These are phyloP conservation scores for Cryptops parisi DNA, from an alignment of 2,888 invertebrate species.

Conservation along the genomic window DNA sequence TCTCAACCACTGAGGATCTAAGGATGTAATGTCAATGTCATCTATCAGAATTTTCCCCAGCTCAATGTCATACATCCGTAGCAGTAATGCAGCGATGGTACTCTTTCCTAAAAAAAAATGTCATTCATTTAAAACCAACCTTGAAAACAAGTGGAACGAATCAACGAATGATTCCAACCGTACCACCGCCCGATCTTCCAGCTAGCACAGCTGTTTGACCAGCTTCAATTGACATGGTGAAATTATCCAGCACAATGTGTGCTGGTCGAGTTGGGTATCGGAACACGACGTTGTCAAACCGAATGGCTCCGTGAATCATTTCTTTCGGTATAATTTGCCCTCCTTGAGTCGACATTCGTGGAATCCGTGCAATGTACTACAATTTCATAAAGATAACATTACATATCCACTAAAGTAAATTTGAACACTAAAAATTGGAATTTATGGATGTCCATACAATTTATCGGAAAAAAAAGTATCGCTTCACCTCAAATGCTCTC, in stretches of 20 bases:
- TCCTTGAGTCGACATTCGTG: slow-evolving; percentile 51
- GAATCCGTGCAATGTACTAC: slow-evolving; percentile 57
- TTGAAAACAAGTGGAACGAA: too few relatives aligned
- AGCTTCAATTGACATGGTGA: slow-evolving; percentile 63
- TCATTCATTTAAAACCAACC: neutral
- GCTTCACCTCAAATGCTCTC: neutral
- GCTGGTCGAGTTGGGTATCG: slow-evolving; percentile 70
- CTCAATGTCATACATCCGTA: slow-evolving; percentile 73
- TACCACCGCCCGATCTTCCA: slow-evolving; percentile 80
- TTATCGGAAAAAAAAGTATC: neutral
- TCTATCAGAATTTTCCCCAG: slow-evolving; percentile 59
- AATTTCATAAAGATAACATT: slow-evolving; percentile 28
- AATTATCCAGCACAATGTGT: slow-evolving; percentile 58
- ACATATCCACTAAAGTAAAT: too few relatives aligned
- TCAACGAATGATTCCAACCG: too few relatives aligned
- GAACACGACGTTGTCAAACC: slow-evolving; percentile 73
- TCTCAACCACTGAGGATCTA: slow-evolving; percentile 73
- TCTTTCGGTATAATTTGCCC: slow-evolving; percentile 52
- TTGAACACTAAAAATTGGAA: too few relatives aligned
- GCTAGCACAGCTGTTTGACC: slow-evolving; percentile 85
- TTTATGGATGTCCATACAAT: too few relatives aligned
- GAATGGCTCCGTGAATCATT: slow-evolving; percentile 59
- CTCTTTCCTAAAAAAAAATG: slow-evolving; percentile 48
- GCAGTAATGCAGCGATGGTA: slow-evolving; percentile 73
- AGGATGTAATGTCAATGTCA: slow-evolving; percentile 48